A percentile compares a stretch with the other conserved stretches of the same genome.
Evolutionary conservation across 2,888 invertebrate genomes (phyloP).

Genomic region (Empis livida): DNA sequence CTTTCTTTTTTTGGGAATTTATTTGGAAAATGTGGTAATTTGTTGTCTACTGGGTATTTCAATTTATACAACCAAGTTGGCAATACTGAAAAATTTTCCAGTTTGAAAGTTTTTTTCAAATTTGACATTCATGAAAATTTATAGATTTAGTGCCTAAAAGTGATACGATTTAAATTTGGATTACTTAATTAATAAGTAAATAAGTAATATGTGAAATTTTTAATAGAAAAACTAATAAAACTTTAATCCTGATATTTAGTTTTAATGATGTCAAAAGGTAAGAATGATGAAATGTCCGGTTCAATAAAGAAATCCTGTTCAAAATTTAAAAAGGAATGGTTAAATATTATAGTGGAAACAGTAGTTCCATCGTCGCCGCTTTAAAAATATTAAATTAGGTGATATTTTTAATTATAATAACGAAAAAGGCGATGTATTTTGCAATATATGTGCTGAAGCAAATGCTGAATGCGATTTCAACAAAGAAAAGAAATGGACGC

Average conservation of each 20-base stretch:
- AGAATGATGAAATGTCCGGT: neutral
- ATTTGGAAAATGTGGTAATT: neutral
- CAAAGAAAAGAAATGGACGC: neutral
- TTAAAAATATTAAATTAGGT: slow-evolving; percentile 4
- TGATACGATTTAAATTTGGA: no score
- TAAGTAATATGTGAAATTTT: no score
- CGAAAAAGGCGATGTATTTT: neutral
- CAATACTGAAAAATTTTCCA: no score
- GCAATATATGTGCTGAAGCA: slow-evolving; percentile 4
- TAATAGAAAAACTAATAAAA: no score
- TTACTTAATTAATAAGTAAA: no score
- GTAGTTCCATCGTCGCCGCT: neutral
- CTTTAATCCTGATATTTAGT: neutral
- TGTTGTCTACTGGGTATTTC: no score
- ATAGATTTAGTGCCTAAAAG: no score
- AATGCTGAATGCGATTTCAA: slow-evolving; percentile 2
- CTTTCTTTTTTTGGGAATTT: neutral
- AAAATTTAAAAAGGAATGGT: slow-evolving; percentile 3
- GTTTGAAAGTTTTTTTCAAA: no score
- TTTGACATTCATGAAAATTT: no score
- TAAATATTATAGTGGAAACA: slow-evolving; percentile 3
- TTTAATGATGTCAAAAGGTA: slow-evolving; percentile 4
- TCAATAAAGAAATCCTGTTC: slow-evolving; percentile 1
- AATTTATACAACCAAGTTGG: no score
- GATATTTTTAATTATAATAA: slow-evolving; percentile 4